Evolutionary conservation across 2,797 vertebrate species (phyloP), one percentile per base, ranked within the genome.

Genomic region (Aulostomus chinensis): DNA sequence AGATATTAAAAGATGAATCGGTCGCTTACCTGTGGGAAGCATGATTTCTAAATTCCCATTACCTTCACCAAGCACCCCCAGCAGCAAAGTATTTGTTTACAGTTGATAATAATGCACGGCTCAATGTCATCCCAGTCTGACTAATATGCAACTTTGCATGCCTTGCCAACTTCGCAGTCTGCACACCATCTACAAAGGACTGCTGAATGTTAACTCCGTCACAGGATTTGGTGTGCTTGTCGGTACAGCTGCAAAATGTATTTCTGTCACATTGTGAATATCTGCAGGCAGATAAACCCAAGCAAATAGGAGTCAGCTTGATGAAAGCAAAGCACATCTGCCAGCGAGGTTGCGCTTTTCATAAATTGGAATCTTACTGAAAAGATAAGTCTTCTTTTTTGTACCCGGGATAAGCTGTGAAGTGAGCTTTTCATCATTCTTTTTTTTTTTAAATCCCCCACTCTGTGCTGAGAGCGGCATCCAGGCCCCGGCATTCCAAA

Each of bases 351-450:
- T 87, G 68, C 78, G 76, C 73, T 72, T 88, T 88, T 83, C 79
- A 86, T 68, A 79, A 81, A 83, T 74, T 86, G 69, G 78, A 81
- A 88, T 86, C 78, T 80, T 64, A 70, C 71, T 83, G 76, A 86
- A 87, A 79, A 87, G 85, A 91, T 89, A 84, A 87, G 78, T 82
- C 73, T 37, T 59, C 47, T 72, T 80, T 81, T 80, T 68, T 68
- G 69, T 64, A 34, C 51, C 24, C 1, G 17, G 76, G 63, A 83
- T 84, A 82, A 88, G 81, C 77, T 73, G 58, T 63, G 79, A 79
- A 86, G 79, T 71, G 80, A 70, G 73, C 65, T 81, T 87, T 85
- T 84, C 67, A 85, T 84, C 67, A 47, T 63, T 61, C 33, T 45
- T 40, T 30, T 9, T 47, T 24, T 4, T 9, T 20, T 30, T 22